Evolutionary conservation across 1,140 invertebrate species (phyloP).

Genomic region (Eurosta solidaginis): DNA sequence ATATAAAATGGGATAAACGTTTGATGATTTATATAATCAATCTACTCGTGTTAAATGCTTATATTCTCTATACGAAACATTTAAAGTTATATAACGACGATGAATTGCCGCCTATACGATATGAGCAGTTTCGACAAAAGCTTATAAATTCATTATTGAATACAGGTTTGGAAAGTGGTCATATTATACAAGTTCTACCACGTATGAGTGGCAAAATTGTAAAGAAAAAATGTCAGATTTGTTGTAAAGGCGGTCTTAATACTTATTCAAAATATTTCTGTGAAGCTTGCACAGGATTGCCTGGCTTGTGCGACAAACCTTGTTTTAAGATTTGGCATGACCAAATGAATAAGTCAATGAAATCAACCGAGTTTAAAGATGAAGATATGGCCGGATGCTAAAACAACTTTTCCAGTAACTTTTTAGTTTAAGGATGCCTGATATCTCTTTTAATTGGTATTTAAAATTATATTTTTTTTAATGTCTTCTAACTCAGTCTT

Average conservation of each 20-base stretch:
- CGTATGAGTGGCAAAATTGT: slow-evolving; percentile 36
- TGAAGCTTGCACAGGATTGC: slow-evolving; percentile 43
- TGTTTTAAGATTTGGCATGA: slow-evolving; percentile 50
- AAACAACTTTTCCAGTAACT: too few relatives aligned
- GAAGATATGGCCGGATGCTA: too few relatives aligned
- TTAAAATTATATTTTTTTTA: too few relatives aligned
- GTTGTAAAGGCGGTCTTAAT: slow-evolving; percentile 44
- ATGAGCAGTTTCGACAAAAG: slow-evolving; percentile 42
- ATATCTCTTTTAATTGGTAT: too few relatives aligned
- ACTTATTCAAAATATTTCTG: slow-evolving; percentile 50
- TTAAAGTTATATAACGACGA: slow-evolving; percentile 17
- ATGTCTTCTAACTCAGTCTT: too few relatives aligned
- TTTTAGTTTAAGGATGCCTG: too few relatives aligned
- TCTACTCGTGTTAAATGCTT: slow-evolving; percentile 42
- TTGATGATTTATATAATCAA: slow-evolving; percentile 44
- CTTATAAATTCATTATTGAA: slow-evolving; percentile 44
- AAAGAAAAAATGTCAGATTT: slow-evolving; percentile 48
- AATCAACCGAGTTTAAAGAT: neutral
- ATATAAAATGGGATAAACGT: slow-evolving; percentile 38
- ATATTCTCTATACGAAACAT: slow-evolving; percentile 41
- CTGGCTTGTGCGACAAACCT: slow-evolving; percentile 43
- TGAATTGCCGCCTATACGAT: slow-evolving; percentile 33
- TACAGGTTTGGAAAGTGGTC: slow-evolving; percentile 34
- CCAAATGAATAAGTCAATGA: slow-evolving; percentile 29
- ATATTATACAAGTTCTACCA: slow-evolving; percentile 41